Evolutionary conservation across 1,140 invertebrate species (phyloP).

Genomic region (Cherax quadricarinatus): DNA sequence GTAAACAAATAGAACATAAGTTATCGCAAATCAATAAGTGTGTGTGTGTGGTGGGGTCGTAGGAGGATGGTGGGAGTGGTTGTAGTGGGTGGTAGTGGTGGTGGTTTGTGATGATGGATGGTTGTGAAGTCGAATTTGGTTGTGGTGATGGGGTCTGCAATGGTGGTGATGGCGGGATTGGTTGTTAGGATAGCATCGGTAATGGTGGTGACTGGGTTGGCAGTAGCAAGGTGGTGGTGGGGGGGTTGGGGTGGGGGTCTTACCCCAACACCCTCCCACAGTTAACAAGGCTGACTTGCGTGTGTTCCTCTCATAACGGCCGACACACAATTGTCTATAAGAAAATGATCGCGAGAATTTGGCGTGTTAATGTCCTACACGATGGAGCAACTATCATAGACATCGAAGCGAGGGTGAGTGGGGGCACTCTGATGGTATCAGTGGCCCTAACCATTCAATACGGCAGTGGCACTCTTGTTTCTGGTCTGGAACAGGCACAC

Average conservation of each 20-base stretch:
- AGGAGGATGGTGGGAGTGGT: not conserved
- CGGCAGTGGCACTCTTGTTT: too few relatives aligned
- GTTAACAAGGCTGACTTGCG: not conserved
- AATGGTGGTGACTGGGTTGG: not conserved
- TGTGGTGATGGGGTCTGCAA: not conserved
- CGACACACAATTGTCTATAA: conserved; percentile 46
- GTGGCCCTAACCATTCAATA: too few relatives aligned
- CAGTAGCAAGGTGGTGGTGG: too few relatives aligned
- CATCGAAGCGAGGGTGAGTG: conserved; percentile 7
- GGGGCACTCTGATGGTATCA: not conserved
- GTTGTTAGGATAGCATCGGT: too few relatives aligned
- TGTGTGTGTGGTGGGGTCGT: not conserved
- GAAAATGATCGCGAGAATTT: conserved; percentile 55
- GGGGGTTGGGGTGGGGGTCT: too few relatives aligned
- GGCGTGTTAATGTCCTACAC: conserved; percentile 6
- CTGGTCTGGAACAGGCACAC: too few relatives aligned
- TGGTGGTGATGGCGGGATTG: too few relatives aligned
- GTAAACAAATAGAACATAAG: conserved; percentile 17
- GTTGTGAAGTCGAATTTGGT: not conserved
- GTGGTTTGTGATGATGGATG: not conserved
- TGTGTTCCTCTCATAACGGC: conserved; percentile 25
- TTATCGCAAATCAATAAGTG: conserved; percentile 49
- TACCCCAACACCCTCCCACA: not conserved
- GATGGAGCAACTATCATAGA: not conserved
- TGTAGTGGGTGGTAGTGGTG: too few relatives aligned